Evolutionary conservation across 1,140 invertebrate genomes (phyloP).

Genomic region (Penaeus vannamei): DNA sequence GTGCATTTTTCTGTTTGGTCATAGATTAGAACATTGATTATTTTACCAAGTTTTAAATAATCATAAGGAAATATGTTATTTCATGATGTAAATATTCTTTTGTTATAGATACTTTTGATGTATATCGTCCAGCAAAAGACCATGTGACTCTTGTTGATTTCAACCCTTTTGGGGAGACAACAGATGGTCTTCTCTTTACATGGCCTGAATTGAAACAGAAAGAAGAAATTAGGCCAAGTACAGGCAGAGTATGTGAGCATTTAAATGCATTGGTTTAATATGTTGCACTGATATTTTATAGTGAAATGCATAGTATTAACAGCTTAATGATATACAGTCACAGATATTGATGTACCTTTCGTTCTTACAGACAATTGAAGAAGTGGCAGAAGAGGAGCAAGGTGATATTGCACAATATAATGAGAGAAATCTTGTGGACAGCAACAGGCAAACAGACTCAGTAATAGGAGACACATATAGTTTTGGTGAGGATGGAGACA

Average conservation of each 20-base stretch:
- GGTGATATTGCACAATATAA: constrained; percentile 6
- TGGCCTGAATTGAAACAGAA: constrained; percentile 37
- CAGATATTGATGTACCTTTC: not conserved
- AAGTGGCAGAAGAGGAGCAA: constrained; percentile 12
- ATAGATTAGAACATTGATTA: too few species aligned
- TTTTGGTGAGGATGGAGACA: too few species aligned
- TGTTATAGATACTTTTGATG: constrained; percentile 48
- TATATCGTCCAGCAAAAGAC: constrained; percentile 51
- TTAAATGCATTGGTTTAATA: not conserved
- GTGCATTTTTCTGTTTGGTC: too few species aligned
- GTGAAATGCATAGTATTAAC: too few species aligned
- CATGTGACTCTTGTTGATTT: constrained; percentile 50
- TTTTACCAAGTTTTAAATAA: too few species aligned
- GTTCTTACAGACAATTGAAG: constrained; percentile 23
- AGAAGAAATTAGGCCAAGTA: constrained; percentile 17
- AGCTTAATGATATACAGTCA: too few species aligned
- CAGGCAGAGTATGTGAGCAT: constrained; percentile 25
- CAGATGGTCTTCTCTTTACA: constrained; percentile 45
- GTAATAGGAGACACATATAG: not conserved
- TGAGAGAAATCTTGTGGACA: constrained; percentile 37
- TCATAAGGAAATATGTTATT: too few species aligned
- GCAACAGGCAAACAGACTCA: constrained; percentile 31
- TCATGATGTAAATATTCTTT: not conserved
- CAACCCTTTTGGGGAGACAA: constrained; percentile 53
- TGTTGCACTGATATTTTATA: not conserved